A percentile compares a stretch with the other conserved stretches of the same genome.
Conservation (phyloP, 2,113 vertebrate species). For the Nannobrachium achirus region DNA sequence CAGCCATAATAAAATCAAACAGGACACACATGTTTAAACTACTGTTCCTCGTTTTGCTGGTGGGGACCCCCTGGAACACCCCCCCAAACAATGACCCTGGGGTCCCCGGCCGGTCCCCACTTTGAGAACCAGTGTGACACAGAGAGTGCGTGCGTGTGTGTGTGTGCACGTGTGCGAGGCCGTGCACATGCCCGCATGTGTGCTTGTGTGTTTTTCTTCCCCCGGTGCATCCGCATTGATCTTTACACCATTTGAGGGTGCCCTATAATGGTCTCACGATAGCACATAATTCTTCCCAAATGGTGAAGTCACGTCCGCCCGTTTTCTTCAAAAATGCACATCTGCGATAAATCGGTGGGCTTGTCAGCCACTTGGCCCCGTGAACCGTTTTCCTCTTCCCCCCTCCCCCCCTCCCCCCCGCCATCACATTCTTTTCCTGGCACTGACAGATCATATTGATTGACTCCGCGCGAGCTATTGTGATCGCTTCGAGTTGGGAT, state of each 20-base stretch:
- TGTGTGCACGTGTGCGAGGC: background rate
- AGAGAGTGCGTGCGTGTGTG: too few relatives aligned
- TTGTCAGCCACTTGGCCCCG: constrained; percentile 44
- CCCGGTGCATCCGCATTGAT: constrained; percentile 27
- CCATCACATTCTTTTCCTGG: constrained; percentile 47
- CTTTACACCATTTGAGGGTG: constrained; percentile 46
- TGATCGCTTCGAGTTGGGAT: constrained; percentile 59
- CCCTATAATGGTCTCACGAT: constrained; percentile 63
- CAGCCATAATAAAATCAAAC: too few relatives aligned
- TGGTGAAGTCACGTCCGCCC: constrained; percentile 53
- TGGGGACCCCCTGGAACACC: too few relatives aligned
- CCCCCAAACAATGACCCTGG: too few relatives aligned
- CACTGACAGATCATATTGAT: constrained; percentile 64
- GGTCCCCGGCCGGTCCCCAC: too few relatives aligned
- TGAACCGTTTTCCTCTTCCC: constrained; percentile 29
- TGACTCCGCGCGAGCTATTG: constrained; percentile 63
- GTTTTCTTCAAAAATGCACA: constrained; percentile 62
- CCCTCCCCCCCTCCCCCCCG: too few relatives aligned
- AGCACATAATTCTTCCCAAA: constrained; percentile 71
- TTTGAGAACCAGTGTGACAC: too few relatives aligned
- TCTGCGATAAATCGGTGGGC: constrained; percentile 67
- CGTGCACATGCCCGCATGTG: constrained; percentile 19
- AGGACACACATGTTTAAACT: too few relatives aligned
- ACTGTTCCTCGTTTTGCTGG: too few relatives aligned
- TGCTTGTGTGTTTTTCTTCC: constrained; percentile 25